These are phyloP conservation scores for Ceratoteleas bidentatus DNA, from an alignment of 1,140 invertebrate species.

Conservation along the genomic window DNA sequence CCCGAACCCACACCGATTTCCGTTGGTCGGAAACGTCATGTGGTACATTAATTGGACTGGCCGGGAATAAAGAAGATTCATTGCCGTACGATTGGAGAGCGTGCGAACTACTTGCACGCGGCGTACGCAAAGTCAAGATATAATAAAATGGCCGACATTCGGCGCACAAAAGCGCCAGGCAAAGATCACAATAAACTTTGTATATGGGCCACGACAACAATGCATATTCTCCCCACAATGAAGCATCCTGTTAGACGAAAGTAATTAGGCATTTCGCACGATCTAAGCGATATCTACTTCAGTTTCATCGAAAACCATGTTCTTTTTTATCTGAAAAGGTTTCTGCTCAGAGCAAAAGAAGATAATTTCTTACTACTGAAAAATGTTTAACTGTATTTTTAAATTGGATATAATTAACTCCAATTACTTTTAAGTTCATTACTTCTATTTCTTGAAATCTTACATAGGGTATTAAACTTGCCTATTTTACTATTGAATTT, in stretches of 20 bases:
- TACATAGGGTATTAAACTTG: too few species aligned
- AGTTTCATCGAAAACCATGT: too few species aligned
- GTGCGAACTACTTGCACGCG: constrained; percentile 58
- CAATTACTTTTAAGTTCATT: too few species aligned
- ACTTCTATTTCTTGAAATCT: too few species aligned
- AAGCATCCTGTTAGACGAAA: constrained; percentile 28
- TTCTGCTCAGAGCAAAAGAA: too few species aligned
- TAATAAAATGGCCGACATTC: constrained; percentile 42
- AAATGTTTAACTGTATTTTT: too few species aligned
- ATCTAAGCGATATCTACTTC: too few species aligned
- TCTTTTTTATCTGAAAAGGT: too few species aligned
- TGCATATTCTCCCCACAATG: constrained; percentile 26
- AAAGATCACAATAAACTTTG: constrained; percentile 40
- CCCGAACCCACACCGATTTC: constrained; percentile 71
- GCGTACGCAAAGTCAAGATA: constrained; percentile 28
- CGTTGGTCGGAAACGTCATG: constrained; percentile 76
- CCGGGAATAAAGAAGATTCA: constrained; percentile 73
- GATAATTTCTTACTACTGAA: too few species aligned
- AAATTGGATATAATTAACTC: too few species aligned
- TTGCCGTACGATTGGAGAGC: constrained; percentile 61
- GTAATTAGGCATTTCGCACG: constrained; percentile 20
- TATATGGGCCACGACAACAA: constrained; percentile 30
- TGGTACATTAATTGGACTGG: constrained; percentile 75
- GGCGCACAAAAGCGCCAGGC: constrained; percentile 36
- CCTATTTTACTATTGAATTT: too few species aligned